phyloP scores from a whole-genome alignment of 2,797 vertebrate genomes.

The Coranthus polyacanthus region DNA sequence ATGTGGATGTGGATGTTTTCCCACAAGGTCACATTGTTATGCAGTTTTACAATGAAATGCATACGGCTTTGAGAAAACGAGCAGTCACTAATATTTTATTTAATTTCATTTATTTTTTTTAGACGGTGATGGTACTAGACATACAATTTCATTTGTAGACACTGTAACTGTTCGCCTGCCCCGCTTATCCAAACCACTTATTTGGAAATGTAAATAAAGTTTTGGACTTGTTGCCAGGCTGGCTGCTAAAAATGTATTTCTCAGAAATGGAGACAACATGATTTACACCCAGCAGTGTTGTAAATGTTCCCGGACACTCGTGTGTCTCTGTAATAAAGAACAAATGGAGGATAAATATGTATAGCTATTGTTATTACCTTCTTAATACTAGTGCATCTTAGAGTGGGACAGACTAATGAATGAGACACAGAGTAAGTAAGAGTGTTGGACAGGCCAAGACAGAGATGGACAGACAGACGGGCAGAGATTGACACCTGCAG shows the following conservation, averaged over 20 bases:
- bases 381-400: background rate
- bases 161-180: background rate
- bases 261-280: too few species aligned
- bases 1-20: background rate
- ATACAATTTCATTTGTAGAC: too few species aligned
- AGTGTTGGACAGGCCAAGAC: too few species aligned
- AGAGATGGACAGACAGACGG: constrained; percentile 22
- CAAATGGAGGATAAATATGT: background rate
- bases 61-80: too few species aligned
- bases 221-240: background rate
- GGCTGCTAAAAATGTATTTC: background rate
- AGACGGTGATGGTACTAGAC: too few species aligned
- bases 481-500: constrained; percentile 58
- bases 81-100: too few species aligned
- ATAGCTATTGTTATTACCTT: background rate
- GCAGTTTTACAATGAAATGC: too few species aligned
- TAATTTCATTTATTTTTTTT: too few species aligned
- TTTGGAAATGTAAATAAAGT: constrained; percentile 19
- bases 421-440: constrained; percentile 10
- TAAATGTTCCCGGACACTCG: too few species aligned
- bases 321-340: background rate
- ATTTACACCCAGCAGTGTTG: too few species aligned
- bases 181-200: constrained; percentile 10
- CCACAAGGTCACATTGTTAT: background rate
- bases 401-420: constrained; percentile 16